Conservation (phyloP, 2,888 invertebrate species). For the Scaptomyza parva region DNA sequence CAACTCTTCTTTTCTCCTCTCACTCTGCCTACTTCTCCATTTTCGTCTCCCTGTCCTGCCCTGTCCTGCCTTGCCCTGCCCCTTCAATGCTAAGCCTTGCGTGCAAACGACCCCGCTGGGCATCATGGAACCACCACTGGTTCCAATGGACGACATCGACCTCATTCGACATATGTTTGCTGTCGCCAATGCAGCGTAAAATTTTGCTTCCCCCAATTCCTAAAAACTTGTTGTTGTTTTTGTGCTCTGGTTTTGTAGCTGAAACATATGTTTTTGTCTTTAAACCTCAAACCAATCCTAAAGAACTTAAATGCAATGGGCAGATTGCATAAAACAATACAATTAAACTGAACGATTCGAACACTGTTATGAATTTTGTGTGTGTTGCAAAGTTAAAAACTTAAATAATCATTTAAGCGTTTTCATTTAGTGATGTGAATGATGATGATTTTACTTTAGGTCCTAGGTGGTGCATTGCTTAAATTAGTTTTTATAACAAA, state of each 20-base stretch:
- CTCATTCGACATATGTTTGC: slow-evolving; percentile 61
- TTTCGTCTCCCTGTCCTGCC: not conserved
- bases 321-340: slow-evolving; percentile 35
- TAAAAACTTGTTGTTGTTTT: slow-evolving; percentile 6
- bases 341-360: slow-evolving; percentile 24
- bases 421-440: too few relatives aligned
- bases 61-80: too few relatives aligned
- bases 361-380: slow-evolving; percentile 8
- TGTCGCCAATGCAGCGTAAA: slow-evolving; percentile 74
- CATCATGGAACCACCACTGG: slow-evolving; percentile 49
- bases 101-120: slow-evolving; percentile 66
- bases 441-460: too few relatives aligned
- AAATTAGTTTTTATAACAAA: too few relatives aligned
- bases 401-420: slow-evolving; percentile 10
- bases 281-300: slow-evolving; percentile 11
- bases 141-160: slow-evolving; percentile 46
- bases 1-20: slow-evolving; percentile 15
- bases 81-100: slow-evolving; percentile 24
- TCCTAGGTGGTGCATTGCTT: too few relatives aligned
- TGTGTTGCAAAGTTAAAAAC: slow-evolving; percentile 45
- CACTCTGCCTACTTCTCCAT: not conserved
- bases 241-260: slow-evolving; percentile 30
- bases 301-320: slow-evolving; percentile 24
- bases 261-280: slow-evolving; percentile 52
- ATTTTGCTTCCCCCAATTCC: slow-evolving; percentile 40